Percentiles rank a stretch among this genome's conserved stretches.
Evolutionary conservation across 2,113 vertebrate species (phyloP).

Genomic region (Panurus biarmicus): DNA sequence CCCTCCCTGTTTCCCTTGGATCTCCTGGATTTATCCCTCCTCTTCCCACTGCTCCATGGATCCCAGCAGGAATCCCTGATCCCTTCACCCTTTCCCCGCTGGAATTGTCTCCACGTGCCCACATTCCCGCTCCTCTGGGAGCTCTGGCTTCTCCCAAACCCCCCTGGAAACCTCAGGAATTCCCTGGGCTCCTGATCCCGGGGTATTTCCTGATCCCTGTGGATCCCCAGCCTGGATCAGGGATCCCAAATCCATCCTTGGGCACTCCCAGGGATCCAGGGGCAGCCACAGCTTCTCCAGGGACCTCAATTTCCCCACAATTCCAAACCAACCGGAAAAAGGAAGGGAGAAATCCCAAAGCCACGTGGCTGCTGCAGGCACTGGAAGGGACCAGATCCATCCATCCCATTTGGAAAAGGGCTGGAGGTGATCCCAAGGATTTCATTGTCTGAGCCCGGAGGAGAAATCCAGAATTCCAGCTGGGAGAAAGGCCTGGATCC

Average conservation of each 20-base stretch:
- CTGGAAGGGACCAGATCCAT: fast-evolving
- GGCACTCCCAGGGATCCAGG: neutral
- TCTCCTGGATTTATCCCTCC: neutral
- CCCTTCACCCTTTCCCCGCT: neutral
- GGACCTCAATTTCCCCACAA: neutral
- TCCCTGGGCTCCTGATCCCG: neutral
- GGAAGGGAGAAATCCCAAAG: fast-evolving
- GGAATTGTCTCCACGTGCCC: neutral
- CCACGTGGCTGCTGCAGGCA: neutral
- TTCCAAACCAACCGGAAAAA: neutral
- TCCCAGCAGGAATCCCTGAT: neutral
- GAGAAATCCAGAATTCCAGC: neutral
- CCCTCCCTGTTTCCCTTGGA: neutral
- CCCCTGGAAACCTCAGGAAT: neutral
- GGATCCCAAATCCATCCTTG: neutral
- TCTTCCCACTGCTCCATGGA: neutral
- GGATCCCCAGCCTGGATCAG: neutral
- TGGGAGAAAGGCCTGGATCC: neutral
- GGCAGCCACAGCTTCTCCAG: neutral
- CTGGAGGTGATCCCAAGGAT: fast-evolving
- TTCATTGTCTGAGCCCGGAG: neutral
- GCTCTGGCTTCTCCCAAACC: neutral
- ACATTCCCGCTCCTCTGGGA: neutral
- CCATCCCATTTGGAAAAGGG: neutral
- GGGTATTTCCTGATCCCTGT: neutral